Evolutionary conservation across 1,140 invertebrate species (phyloP).

Genomic region (Eubasilissa regina): DNA sequence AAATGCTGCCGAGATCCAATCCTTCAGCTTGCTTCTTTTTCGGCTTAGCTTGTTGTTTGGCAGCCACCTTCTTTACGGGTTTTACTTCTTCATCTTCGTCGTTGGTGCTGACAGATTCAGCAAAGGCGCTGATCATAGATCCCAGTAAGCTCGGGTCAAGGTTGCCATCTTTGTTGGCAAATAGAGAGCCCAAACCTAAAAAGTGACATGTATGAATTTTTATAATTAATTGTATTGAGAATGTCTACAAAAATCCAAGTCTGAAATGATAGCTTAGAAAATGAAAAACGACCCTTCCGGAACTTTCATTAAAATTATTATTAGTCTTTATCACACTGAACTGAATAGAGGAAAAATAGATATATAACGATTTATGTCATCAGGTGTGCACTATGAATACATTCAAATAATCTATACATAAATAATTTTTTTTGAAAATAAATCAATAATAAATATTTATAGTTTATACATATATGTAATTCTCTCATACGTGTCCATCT

Average conservation of each 20-base stretch:
- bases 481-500: no score
- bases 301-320: no score
- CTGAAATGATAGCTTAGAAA: no score
- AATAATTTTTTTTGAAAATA: no score
- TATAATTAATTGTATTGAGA: neutral
- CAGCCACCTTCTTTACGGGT: conserved; percentile 62
- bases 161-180: conserved; percentile 71
- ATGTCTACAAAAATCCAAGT: neutral
- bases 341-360: no score
- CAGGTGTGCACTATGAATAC: no score
- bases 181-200: conserved; percentile 70
- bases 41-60: conserved; percentile 62
- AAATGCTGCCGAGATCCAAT: conserved; percentile 73
- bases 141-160: conserved; percentile 73
- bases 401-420: no score
- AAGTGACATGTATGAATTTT: neutral
- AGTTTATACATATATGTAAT: no score
- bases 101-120: conserved; percentile 56
- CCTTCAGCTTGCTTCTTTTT: conserved; percentile 59
- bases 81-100: conserved; percentile 33
- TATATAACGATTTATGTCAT: no score
- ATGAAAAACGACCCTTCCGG: no score
- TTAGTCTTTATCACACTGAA: no score
- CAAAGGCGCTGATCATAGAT: conserved; percentile 72
- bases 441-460: no score